Evolutionary conservation across 2,797 vertebrate species (phyloP), one percentile per base, ranked within the genome.

Genomic region (Hylomyscus alleni): DNA sequence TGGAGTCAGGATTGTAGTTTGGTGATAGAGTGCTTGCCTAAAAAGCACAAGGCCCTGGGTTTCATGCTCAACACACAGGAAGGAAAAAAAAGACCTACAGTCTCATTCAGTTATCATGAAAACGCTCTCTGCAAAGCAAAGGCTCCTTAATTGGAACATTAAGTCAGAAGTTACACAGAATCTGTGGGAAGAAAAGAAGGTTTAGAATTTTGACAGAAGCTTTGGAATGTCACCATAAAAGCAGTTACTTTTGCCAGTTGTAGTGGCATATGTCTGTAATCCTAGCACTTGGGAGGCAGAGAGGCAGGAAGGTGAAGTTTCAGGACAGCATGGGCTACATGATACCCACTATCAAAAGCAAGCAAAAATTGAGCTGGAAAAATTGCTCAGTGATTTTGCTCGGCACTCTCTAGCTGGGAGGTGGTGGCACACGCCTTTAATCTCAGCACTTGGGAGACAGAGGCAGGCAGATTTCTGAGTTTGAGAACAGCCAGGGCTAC

Each of bases 131-230:
- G 13, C 78, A 82, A 75, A 65, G 40, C 37, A 52, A 77, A 91
- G 24, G 19, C 13, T 84, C 73, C 31, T 85, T 82, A 62, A 14
- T 37, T 65, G 22, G n/a, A 50, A 80, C 24, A 1, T 34, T 72
- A 65, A 67, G 65, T 84, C 47, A 86, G 60, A 91, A 31, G 20
- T 26, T 56, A n/a, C 90, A 58, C 54, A 31, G 82, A 94, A 69
- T 50, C 50, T 94, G 1, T 34, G 78, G 40, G 20, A 8, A 72
- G 20, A 91, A 40, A 90, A 85, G 86, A 56, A 76, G 72, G n/a
- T 78, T 93, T 86, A 86, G 78, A 75, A 72, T 87, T 95, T 89
- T 40, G 90, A 72, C n/a, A 50, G n/a, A 95, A 62, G 44, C 73
- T 82, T 82, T 80, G 50, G 26, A 85, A 95, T 86, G 20, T 93